A percentile compares a stretch with the other conserved stretches of the same genome.
Evolutionary conservation across 2,113 vertebrate genomes (phyloP).

Genomic region (Pica pica): DNA sequence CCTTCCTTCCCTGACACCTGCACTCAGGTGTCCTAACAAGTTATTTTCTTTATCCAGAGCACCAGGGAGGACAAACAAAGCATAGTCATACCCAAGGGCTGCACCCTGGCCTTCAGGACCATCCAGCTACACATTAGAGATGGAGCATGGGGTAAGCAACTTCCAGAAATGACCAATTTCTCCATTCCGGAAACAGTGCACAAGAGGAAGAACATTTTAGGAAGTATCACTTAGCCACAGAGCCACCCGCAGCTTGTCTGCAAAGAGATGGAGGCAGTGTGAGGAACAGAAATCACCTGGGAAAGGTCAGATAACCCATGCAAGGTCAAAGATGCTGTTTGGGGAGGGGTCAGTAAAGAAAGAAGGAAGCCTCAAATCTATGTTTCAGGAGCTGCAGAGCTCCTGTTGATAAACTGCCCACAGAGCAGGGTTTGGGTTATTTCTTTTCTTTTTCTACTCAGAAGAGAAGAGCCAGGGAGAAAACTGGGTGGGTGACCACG

Average conservation of each 20-base stretch:
- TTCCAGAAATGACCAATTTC: background rate
- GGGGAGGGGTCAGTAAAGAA: accelerated
- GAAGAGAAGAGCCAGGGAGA: background rate
- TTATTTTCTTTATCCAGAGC: background rate
- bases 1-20: too few relatives aligned
- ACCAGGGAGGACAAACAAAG: background rate
- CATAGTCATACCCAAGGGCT: constrained; percentile 67
- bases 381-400: background rate
- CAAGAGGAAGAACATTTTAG: background rate
- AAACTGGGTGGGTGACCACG: background rate
- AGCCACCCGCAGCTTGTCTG: background rate
- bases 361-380: background rate
- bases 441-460: background rate
- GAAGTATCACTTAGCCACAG: background rate
- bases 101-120: constrained; percentile 60
- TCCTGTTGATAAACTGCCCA: background rate
- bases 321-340: background rate
- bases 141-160: constrained; percentile 47
- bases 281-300: background rate
- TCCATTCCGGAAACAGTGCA: accelerated
- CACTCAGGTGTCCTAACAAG: background rate
- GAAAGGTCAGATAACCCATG: accelerated
- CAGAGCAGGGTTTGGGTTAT: background rate
- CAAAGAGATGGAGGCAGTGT: accelerated
- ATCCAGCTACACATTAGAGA: constrained; percentile 19